A percentile compares a stretch with the other conserved stretches of the same genome.
Conservation (phyloP, 2,113 vertebrate species). For the Nycticryphes semicollaris region DNA sequence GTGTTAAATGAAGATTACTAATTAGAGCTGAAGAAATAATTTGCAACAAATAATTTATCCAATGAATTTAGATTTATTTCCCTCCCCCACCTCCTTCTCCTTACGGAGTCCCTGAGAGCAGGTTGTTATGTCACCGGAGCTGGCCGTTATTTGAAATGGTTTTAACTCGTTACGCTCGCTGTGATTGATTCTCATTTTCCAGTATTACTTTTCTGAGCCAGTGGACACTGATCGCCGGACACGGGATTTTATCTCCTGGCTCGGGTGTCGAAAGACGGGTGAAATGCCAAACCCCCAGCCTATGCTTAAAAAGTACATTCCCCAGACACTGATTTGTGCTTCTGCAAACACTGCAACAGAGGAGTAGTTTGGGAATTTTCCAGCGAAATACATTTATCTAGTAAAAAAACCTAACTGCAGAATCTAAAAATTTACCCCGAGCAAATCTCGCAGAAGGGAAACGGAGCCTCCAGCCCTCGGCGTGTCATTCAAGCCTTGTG, state of each 20-base stretch:
- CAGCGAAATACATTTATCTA: neutral
- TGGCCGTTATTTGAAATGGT: neutral
- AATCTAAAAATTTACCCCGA: neutral
- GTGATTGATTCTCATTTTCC: neutral
- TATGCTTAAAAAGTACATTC: neutral
- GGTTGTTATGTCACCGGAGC: neutral
- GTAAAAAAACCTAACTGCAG: neutral
- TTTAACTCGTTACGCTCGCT: neutral
- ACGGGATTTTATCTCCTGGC: neutral
- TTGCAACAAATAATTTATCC: constrained; percentile 65
- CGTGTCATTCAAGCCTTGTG: neutral
- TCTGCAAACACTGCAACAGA: neutral
- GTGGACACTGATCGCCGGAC: neutral
- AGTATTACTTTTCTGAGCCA: neutral
- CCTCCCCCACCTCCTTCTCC: neutral
- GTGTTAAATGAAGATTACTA: constrained; percentile 69
- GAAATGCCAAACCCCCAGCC: neutral
- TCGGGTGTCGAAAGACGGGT: neutral
- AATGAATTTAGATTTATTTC: constrained; percentile 1
- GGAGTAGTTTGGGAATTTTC: neutral
- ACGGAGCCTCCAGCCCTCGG: neutral
- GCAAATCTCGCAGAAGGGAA: neutral
- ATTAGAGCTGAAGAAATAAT: constrained; percentile 65
- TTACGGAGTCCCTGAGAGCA: neutral
- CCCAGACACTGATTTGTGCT: neutral